These are phyloP conservation scores for Drosophila equinoxialis DNA, from an alignment of 1,140 invertebrate species.

Conservation along the genomic window DNA sequence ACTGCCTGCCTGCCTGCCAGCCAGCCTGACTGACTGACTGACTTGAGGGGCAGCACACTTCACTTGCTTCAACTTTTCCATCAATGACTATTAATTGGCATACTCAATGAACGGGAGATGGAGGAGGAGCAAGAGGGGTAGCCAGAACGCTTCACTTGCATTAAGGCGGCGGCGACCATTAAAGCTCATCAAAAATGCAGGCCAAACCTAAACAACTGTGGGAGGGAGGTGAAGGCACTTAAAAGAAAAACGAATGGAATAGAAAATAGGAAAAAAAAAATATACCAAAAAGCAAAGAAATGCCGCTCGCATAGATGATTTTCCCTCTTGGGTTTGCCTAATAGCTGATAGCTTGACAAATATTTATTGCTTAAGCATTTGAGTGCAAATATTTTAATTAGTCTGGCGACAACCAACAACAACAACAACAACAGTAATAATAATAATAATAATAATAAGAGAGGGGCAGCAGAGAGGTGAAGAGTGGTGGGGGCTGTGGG, in stretches of 20 bases:
- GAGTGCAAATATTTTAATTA: constrained; percentile 81
- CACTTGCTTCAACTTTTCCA: constrained; percentile 67
- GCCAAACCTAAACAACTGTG: constrained; percentile 34
- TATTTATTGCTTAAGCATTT: constrained; percentile 80
- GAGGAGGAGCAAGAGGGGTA: not conserved
- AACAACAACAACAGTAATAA: constrained; percentile 30
- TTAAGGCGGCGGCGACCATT: constrained; percentile 71
- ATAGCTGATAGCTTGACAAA: constrained; percentile 78
- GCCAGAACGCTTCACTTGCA: constrained; percentile 56
- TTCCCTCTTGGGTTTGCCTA: constrained; percentile 33
- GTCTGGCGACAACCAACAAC: constrained; percentile 68
- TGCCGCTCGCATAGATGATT: constrained; percentile 71
- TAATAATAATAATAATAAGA: constrained; percentile 33
- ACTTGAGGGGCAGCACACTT: constrained; percentile 58
- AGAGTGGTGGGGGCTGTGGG: not conserved
- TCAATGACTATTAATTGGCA: constrained; percentile 79
- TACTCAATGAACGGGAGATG: constrained; percentile 36
- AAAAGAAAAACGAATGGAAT: constrained; percentile 21
- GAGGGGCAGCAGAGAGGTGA: constrained; percentile 9
- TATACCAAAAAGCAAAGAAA: constrained; percentile 28
- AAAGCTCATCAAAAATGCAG: constrained; percentile 79
- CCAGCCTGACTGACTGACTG: constrained; percentile 10
- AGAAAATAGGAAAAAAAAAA: constrained; percentile 2
- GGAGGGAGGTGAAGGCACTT: constrained; percentile 27
- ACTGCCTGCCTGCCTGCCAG: not conserved